phyloP scores from a whole-genome alignment of 23 tunicate species.

The Diplosoma virens region DNA sequence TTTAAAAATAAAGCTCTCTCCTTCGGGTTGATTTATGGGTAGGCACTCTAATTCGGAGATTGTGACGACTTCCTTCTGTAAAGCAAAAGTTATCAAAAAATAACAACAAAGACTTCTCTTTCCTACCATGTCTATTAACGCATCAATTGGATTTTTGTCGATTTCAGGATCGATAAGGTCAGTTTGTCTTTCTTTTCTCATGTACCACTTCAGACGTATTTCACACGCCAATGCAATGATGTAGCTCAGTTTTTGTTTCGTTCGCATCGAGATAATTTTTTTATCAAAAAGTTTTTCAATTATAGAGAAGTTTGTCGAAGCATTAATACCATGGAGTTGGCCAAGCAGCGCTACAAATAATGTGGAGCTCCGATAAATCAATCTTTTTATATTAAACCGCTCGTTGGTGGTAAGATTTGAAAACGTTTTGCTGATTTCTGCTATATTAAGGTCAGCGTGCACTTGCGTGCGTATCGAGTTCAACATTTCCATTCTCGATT shows the following conservation, averaged over 20 bases:
- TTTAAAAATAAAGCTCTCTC: too few relatives aligned
- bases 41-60: too few relatives aligned
- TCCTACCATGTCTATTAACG: too few relatives aligned
- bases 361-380: not conserved
- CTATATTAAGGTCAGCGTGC: too few relatives aligned
- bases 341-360: not conserved
- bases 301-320: not conserved
- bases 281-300: not conserved
- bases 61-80: too few relatives aligned
- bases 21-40: too few relatives aligned
- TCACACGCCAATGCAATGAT: not conserved
- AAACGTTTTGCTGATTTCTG: too few relatives aligned
- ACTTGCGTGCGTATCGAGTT: not conserved
- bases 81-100: too few relatives aligned
- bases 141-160: too few relatives aligned
- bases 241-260: not conserved
- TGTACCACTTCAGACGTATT: not conserved
- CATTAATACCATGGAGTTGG: not conserved
- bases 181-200: not conserved
- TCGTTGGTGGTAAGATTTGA: too few relatives aligned
- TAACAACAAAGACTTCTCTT: too few relatives aligned
- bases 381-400: not conserved
- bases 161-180: too few relatives aligned
- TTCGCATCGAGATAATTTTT: not conserved
- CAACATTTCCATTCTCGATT: not conserved